These are phyloP conservation scores for Plutella xylostella DNA, from an alignment of 2,888 invertebrate genomes.

Conservation along the genomic window DNA sequence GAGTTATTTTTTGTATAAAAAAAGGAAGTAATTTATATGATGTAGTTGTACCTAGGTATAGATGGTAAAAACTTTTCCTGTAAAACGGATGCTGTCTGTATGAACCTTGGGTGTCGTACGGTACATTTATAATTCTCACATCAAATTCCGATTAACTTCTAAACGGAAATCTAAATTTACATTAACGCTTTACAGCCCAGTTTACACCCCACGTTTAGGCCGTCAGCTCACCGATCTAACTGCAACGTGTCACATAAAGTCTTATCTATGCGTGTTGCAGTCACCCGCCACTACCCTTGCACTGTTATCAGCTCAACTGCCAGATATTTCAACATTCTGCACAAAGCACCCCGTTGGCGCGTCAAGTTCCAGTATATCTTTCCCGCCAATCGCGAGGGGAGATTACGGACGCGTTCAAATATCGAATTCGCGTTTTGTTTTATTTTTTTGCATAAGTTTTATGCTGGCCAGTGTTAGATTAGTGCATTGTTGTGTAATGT, in stretches of 20 bases:
- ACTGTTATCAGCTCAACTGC: slow-evolving; percentile 51
- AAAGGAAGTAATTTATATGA: too few species aligned
- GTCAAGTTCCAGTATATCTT: slow-evolving; percentile 32
- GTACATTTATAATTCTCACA: too few species aligned
- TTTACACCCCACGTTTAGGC: too few species aligned
- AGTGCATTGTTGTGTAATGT: too few species aligned
- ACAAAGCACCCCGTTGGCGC: slow-evolving; percentile 40
- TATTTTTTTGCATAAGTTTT: neutral
- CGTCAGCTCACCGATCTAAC: slow-evolving; percentile 14
- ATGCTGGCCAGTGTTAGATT: too few species aligned
- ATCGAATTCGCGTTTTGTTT: neutral
- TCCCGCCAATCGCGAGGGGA: slow-evolving; percentile 49
- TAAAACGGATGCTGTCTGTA: neutral
- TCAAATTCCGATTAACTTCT: too few species aligned
- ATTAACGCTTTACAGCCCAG: too few species aligned
- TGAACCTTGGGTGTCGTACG: too few species aligned
- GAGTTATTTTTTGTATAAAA: too few species aligned
- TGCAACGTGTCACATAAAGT: slow-evolving; percentile 28
- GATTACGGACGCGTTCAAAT: slow-evolving; percentile 4
- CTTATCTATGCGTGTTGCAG: slow-evolving; percentile 53
- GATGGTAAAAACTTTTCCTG: slow-evolving; percentile 16
- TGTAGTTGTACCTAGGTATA: too few species aligned
- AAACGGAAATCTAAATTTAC: too few species aligned
- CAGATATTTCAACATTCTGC: slow-evolving; percentile 59
- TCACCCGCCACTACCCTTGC: slow-evolving; percentile 53